phyloP scores from a whole-genome alignment of 2,888 invertebrate genomes.

The Onchidella celtica region DNA sequence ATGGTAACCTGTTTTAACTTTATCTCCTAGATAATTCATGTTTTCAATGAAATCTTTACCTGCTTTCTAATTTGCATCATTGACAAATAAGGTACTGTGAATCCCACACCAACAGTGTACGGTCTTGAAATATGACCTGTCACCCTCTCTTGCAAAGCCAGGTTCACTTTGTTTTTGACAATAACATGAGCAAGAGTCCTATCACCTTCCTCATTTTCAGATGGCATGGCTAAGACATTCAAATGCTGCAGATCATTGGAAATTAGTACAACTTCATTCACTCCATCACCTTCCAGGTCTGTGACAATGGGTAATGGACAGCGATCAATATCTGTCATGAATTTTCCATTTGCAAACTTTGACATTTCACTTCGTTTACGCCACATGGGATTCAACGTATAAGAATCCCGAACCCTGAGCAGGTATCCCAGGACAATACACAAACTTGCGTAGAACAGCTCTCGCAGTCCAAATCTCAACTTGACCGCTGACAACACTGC shows the following conservation, averaged over 20 bases:
- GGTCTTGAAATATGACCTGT: conserved; percentile 57
- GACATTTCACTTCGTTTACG: conserved; percentile 68
- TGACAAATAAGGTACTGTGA: conserved; percentile 65
- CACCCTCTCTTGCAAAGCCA: conserved; percentile 42
- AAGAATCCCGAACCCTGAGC: conserved; percentile 71
- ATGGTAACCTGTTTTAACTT: too few relatives aligned
- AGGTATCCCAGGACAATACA: conserved; percentile 74
- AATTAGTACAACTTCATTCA: conserved; percentile 74
- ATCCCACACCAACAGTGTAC: conserved; percentile 75
- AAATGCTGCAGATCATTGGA: conserved; percentile 70
- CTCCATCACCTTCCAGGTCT: conserved; percentile 76
- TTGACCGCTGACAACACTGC: conserved; percentile 14
- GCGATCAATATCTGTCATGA: conserved; percentile 63
- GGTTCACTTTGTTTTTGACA: conserved; percentile 66
- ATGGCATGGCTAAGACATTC: conserved; percentile 69
- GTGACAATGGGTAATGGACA: conserved; percentile 74
- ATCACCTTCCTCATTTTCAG: conserved; percentile 57
- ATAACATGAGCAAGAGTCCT: conserved; percentile 73
- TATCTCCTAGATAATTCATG: too few relatives aligned
- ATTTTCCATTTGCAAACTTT: conserved; percentile 67
- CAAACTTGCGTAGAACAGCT: conserved; percentile 65
- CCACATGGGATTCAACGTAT: conserved; percentile 75
- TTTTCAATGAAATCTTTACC: too few relatives aligned
- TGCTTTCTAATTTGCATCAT: conserved; percentile 74
- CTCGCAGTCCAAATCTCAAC: conserved; percentile 43